A percentile compares a stretch with the other conserved stretches of the same genome.
Conservation (phyloP, 2,113 vertebrate species). For the Gavialis gangeticus region DNA sequence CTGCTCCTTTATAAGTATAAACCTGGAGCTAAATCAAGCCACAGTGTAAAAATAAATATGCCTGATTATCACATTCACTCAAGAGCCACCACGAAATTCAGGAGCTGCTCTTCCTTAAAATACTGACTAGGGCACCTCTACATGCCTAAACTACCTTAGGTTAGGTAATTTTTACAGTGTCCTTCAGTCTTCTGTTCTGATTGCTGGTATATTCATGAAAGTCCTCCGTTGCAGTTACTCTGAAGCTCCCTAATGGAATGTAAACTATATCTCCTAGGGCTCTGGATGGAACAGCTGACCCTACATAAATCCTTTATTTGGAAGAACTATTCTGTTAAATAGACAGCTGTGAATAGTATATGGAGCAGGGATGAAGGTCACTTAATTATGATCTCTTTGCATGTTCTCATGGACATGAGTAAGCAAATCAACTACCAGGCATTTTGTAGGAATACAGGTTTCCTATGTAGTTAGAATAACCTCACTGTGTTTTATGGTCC, state of each 20-base stretch:
- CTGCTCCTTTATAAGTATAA: conserved; percentile 38
- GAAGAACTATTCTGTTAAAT: not conserved
- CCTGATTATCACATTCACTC: not conserved
- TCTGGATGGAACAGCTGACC: not conserved
- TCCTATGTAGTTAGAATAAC: not conserved
- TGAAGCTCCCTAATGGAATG: not conserved
- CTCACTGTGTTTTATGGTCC: not conserved
- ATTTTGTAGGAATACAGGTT: not conserved
- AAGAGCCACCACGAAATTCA: not conserved
- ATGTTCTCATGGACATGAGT: not conserved
- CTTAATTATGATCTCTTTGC: not conserved
- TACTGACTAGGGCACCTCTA: not conserved
- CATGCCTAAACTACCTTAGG: not conserved
- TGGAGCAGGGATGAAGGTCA: not conserved
- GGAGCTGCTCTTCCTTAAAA: not conserved
- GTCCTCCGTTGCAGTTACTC: not conserved
- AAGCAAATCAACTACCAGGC: not conserved
- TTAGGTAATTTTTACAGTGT: not conserved
- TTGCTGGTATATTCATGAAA: not conserved
- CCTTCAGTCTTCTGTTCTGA: not conserved
- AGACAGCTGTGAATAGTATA: not conserved
- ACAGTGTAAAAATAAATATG: conserved; percentile 58
- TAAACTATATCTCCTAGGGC: not conserved
- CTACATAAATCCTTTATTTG: not conserved
- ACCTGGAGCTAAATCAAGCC: conserved; percentile 13